Base-by-base conservation (phyloP, 2,888 invertebrate species). In the Netelia fuscicornis region DNA sequence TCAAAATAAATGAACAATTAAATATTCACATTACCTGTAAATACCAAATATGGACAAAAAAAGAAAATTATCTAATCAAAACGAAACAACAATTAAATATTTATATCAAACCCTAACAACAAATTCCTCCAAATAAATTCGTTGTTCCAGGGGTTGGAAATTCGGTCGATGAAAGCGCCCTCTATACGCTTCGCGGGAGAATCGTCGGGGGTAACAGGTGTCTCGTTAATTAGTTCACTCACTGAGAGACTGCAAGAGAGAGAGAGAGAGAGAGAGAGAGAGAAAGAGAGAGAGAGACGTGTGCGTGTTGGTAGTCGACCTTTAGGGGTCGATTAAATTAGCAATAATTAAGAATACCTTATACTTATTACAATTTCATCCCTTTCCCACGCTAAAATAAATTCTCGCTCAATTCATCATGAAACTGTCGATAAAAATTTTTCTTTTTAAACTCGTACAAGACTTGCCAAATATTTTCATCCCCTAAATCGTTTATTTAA, bases 141-240 rank as follows among this genome's bases (percentile, higher is more conserved):
- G 11, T 37, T 20, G 37, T 68, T 44, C 56, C 48, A 42, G 20
- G 72, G 62, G 68, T 58, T 64, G 58, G 25, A 64, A 84, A 37
- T 11, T 17, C 3, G 44, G 52, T 64, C 64, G 52, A 9, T 58
- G 20, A 60, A 13, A 56, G 37, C 42, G 60, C 37, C 11, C n/a
- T 65, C 23, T 30, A 10, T 70, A 13, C 60, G 60, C 52, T 48
- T 72, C 67, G 37, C 56, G 20, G 30, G 44, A 71, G 67, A 62
- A 48, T 78, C 64, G 23, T 54, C 65, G 78, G 74, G 78, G 74
- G 83, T 83, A 87, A 87, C 86, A 87, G 86, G 86, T 87, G 87
- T 84, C 84, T 86, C 83, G 62, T 85, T 86, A 84, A 86, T 87
- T 85, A 65, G 52, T 83, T 71, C 58, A 64, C 30, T 70, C 71